Conservation (phyloP, 1,140 invertebrate genomes). For the Drosophila santomea region DNA sequence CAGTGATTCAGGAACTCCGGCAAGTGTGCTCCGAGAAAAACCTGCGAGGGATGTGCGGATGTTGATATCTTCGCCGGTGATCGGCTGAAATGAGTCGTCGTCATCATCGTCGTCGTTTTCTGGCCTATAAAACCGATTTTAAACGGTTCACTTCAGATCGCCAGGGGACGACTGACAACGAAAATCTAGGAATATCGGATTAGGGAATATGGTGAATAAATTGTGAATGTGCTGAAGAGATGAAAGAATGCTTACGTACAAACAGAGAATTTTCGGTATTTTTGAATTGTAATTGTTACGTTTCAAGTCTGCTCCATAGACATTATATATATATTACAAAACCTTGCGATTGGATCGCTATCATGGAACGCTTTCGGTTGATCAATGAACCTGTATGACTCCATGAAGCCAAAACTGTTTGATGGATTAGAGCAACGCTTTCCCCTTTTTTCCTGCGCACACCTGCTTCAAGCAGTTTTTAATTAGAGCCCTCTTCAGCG, state of each 20-base stretch:
- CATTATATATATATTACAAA: neutral
- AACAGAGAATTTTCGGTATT: no score
- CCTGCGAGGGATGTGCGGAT: slow-evolving; percentile 36
- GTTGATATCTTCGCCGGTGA: slow-evolving; percentile 30
- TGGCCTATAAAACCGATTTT: slow-evolving; percentile 35
- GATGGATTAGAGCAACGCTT: slow-evolving; percentile 18
- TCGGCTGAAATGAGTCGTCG: slow-evolving; percentile 2
- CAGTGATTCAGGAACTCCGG: slow-evolving; percentile 24
- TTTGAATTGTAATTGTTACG: no score
- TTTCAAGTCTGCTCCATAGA: no score
- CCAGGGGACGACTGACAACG: slow-evolving; percentile 1
- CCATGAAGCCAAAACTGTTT: slow-evolving; percentile 12
- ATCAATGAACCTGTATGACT: slow-evolving; percentile 14
- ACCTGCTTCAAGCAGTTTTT: slow-evolving; percentile 43
- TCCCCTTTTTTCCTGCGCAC: slow-evolving; percentile 11
- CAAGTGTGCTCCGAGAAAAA: slow-evolving; percentile 20
- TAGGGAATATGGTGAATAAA: slow-evolving; percentile 14
- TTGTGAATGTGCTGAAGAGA: no score
- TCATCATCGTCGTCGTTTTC: neutral
- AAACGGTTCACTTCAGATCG: slow-evolving; percentile 10
- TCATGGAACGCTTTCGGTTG: slow-evolving; percentile 11
- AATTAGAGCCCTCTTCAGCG: slow-evolving; percentile 29
- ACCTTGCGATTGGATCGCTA: neutral
- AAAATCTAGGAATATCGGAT: slow-evolving; percentile 9
- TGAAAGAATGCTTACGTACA: no score